Percentiles rank a stretch among this genome's conserved stretches.
phyloP scores from a whole-genome alignment of 1,140 invertebrate genomes.

The Musca domestica region DNA sequence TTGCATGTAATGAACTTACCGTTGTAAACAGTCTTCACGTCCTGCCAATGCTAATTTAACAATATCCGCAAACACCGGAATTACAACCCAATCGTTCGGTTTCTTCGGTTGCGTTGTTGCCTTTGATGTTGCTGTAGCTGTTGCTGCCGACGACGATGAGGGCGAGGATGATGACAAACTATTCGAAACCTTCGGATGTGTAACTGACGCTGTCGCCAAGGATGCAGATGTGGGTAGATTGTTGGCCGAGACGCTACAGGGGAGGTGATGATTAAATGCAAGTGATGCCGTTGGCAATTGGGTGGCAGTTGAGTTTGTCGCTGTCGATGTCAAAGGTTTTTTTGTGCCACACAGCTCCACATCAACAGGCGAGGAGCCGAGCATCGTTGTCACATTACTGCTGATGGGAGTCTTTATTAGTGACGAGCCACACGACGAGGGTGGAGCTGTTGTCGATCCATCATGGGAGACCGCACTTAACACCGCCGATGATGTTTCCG shows the following conservation, averaged over 20 bases:
- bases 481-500: conserved; percentile 23
- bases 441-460: conserved; percentile 7
- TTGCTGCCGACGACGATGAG: neutral
- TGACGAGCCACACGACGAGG: conserved; percentile 18
- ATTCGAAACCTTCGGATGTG: neutral
- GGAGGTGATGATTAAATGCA: neutral
- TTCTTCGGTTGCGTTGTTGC: conserved; percentile 28
- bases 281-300: neutral
- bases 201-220: neutral
- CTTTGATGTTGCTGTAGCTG: conserved; percentile 23
- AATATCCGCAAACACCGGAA: conserved; percentile 54
- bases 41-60: conserved; percentile 51
- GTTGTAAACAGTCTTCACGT: conserved; percentile 49
- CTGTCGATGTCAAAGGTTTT: neutral
- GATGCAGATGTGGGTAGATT: neutral
- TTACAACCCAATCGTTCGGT: conserved; percentile 53
- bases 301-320: neutral
- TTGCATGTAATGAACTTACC: conserved; percentile 36
- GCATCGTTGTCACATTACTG: neutral
- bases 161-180: neutral
- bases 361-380: neutral
- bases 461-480: conserved; percentile 18
- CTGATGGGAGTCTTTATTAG: neutral
- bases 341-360: neutral
- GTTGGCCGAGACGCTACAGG: neutral